These are phyloP conservation scores for Macrotis lagotis DNA, from an alignment of 2,113 vertebrate species.

Conservation along the genomic window DNA sequence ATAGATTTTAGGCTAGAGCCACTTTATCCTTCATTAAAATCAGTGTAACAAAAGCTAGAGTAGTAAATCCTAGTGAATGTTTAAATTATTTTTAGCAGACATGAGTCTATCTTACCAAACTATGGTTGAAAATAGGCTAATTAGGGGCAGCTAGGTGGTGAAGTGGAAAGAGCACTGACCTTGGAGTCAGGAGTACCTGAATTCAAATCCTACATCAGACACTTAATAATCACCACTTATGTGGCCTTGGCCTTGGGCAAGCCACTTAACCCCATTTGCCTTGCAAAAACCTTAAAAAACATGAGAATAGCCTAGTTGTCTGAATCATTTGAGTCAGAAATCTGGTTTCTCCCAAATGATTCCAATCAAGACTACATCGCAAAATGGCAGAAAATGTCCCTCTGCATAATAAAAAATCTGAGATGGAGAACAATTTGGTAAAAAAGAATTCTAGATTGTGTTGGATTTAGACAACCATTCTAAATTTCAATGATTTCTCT, in stretches of 20 bases:
- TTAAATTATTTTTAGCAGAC: neutral
- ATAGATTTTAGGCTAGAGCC: too few species aligned
- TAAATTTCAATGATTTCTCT: neutral
- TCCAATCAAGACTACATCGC: neutral
- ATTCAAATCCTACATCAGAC: too few species aligned
- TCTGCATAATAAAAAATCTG: neutral
- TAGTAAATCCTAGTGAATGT: neutral
- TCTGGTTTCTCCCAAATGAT: neutral
- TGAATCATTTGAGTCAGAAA: neutral
- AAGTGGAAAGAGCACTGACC: too few species aligned
- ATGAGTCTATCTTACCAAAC: neutral
- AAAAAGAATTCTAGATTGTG: neutral
- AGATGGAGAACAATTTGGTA: neutral
- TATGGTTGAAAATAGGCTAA: neutral
- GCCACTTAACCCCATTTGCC: too few species aligned
- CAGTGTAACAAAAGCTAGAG: too few species aligned
- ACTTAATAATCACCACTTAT: too few species aligned
- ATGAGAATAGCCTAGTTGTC: neutral
- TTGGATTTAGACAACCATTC: neutral
- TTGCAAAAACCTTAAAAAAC: too few species aligned
- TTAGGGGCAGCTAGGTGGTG: too few species aligned
- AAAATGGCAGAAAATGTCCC: neutral
- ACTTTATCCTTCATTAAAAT: too few species aligned
- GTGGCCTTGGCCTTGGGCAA: too few species aligned
- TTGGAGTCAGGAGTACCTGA: too few species aligned